Conservation (phyloP, 1,140 invertebrate genomes). For the Musca vetustissima region DNA sequence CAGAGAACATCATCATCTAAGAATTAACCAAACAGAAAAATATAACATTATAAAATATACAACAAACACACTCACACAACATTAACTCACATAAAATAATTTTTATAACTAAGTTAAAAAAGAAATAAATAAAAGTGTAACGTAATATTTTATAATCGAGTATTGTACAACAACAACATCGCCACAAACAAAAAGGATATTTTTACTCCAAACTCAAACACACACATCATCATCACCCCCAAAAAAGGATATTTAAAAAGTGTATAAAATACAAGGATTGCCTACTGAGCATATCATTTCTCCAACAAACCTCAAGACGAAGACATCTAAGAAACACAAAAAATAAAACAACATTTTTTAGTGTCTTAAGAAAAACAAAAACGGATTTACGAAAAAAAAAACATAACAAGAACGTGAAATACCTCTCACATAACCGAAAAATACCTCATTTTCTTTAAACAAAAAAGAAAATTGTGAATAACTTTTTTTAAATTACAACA, state of each 20-base stretch:
- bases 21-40: slow-evolving; percentile 11
- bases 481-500: slow-evolving; percentile 8
- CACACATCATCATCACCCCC: background rate
- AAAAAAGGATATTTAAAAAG: slow-evolving; percentile 29
- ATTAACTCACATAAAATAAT: background rate
- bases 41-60: slow-evolving; percentile 11
- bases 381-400: slow-evolving; percentile 25
- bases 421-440: slow-evolving; percentile 26
- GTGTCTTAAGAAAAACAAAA: slow-evolving; percentile 14
- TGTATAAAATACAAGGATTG: slow-evolving; percentile 37
- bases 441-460: slow-evolving; percentile 2
- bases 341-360: background rate
- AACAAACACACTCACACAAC: background rate
- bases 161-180: background rate
- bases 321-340: slow-evolving; percentile 14
- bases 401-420: slow-evolving; percentile 26
- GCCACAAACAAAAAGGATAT: slow-evolving; percentile 16
- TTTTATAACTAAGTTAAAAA: slow-evolving; percentile 14
- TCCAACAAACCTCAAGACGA: slow-evolving; percentile 4
- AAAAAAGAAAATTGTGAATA: background rate
- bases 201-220: background rate
- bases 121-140: slow-evolving; percentile 22
- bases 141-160: slow-evolving; percentile 6
- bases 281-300: slow-evolving; percentile 6
- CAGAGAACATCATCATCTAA: slow-evolving; percentile 40